These are phyloP conservation scores for Ceratitis capitata DNA, from an alignment of 1,140 invertebrate genomes.

Conservation along the genomic window DNA sequence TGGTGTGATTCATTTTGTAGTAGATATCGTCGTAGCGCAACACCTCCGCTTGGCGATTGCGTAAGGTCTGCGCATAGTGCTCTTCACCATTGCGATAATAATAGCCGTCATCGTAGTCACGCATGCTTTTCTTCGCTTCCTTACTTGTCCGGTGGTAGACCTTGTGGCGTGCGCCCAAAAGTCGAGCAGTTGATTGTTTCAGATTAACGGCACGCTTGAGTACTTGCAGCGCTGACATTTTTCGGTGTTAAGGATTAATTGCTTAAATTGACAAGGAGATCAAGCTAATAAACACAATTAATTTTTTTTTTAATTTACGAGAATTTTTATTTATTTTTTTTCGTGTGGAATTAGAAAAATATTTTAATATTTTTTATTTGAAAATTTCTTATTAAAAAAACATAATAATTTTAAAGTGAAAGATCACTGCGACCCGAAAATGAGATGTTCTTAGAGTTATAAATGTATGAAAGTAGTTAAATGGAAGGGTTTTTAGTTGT, in stretches of 20 bases:
- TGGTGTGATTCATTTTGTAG: neutral
- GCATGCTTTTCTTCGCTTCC: neutral
- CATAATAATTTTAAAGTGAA: neutral
- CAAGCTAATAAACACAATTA: neutral
- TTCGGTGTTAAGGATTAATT: neutral
- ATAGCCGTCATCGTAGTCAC: neutral
- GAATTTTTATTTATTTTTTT: neutral
- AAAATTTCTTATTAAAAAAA: neutral
- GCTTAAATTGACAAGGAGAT: neutral
- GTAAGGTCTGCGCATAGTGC: neutral
- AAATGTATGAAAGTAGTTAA: neutral
- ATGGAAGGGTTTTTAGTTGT: no score
- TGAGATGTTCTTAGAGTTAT: neutral
- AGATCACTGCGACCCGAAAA: neutral
- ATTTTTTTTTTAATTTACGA: neutral
- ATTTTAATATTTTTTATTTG: neutral
- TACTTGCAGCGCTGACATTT: neutral
- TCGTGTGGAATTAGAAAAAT: neutral
- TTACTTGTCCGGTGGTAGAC: neutral
- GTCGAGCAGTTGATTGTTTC: neutral
- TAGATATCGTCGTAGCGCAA: conserved; percentile 3
- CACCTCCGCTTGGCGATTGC: neutral
- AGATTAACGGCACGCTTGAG: neutral
- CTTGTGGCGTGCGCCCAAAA: neutral
- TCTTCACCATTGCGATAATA: conserved; percentile 20